Base-by-base conservation (phyloP, 2,797 vertebrate species). In the Neopelma chrysocephalum region DNA sequence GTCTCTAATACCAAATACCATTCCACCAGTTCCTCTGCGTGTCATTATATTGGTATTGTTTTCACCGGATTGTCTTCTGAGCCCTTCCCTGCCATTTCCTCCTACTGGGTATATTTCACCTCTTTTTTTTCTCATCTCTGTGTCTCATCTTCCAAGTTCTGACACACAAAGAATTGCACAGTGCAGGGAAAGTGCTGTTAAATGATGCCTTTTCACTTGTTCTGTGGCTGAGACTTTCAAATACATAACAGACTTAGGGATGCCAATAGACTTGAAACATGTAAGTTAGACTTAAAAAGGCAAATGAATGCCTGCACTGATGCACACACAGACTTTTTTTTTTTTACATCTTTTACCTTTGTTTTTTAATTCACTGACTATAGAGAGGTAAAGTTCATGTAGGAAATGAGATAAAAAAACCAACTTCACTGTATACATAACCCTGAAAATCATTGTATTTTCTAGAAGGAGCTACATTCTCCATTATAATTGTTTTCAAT, bases 401-500 rank as follows among this genome's bases (percentile, higher is more conserved):
- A 40, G 42, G 29, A 84, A 48, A 22, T 54, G 15, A 62, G 32
- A 66, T 65, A 50, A 82, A 90, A 56, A 21, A 3, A 14, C 4
- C 78, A 60, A 10, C 23, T 82, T 87, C 4, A 6, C 32, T 80
- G 26, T 48, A 53, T 25, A 45, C n/a, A 18, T 21, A 89, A 32
- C 32, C 27, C 56, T 91, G 57, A 73, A 76, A 73, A 93, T 82
- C 21, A 29, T 3, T 84, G 15, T 82, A 40, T 84, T 92, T 87
- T 89, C 16, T 34, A 56, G 69, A 60, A 85, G 50, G 11, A 77
- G 22, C 56, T 84, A 56, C 53, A 8, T 62, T 87, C 32, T 76
- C 38, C 11, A 3, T 89, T 85, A 22, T 40, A 87, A 65, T 25
- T 84, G 7, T 8, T 47, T 89, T 91, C 60, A 38, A n/a, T 56